Conservation (phyloP, 2,113 vertebrate genomes). For the crab-eating macaque (Macaca fascicularis) region T2T-MFA8v1.1 NC_088392.1:48977001-48977500, state of each 20-base stretch:
- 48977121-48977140: slow-evolving; percentile 75
- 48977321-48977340: slow-evolving; percentile 72
- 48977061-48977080: neutral
- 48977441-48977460: slow-evolving; percentile 77
- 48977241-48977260: slow-evolving; percentile 69
- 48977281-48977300: slow-evolving; percentile 80
- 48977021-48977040: neutral
- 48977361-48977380: slow-evolving; percentile 67
- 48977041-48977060: neutral
- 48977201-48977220: slow-evolving; percentile 71
- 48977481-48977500: slow-evolving; percentile 77
- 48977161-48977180: slow-evolving; percentile 67
- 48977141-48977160: slow-evolving; percentile 65
- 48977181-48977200: slow-evolving; percentile 79
- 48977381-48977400: slow-evolving; percentile 34
- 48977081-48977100: neutral
- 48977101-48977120: slow-evolving; percentile 52
- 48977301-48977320: slow-evolving; percentile 86
- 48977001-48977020: neutral
- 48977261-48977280: slow-evolving; percentile 78
- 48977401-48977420: slow-evolving; percentile 73
- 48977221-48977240: slow-evolving; percentile 79
- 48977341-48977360: slow-evolving; percentile 73
- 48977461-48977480: slow-evolving; percentile 69
- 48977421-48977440: slow-evolving; percentile 60